Evolutionary conservation across 2,113 vertebrate genomes (phyloP), one percentile per base, ranked within the genome.

Genomic region (Erythrocercus mccallii): DNA sequence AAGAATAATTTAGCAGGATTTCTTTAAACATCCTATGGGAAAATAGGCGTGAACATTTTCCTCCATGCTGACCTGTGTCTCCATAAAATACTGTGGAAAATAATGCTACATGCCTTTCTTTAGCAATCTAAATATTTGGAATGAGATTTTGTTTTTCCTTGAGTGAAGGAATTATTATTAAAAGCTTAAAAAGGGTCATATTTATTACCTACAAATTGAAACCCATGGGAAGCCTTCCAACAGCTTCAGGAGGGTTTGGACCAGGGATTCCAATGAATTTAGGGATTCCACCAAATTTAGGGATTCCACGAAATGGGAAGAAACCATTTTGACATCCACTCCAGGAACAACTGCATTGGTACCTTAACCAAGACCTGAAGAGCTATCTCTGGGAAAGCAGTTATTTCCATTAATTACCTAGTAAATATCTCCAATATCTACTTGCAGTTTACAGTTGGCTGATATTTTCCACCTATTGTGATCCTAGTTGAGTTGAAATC

Each of bases 91-190:
- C 28, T 83, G 80, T 87, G 48, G 76, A 94, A 96, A 95, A 95
- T 80, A 93, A 42, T 77, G 51, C 76, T 48, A 60, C 64, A 16
- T 83, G 81, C 47, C 87, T 89, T 92, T 96, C 80, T 93, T 88
- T 73, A 96, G 58, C 50, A 91, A 78, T 81, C 82, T 85, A 94
- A 95, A 88, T 90, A 95, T 96, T 96, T 94, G 70, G 77, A 93
- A 76, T 56, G 45, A 53, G 47, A 76, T 64, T 95, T 92, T 81
- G 60, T 44, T 92, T 93, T 81, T 65, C 44, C 73, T 85, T 82
- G 44, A 66, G 51, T 47, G 33, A 19, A 83, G 58, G 37, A 94
- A 85, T 90, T 85, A 71, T 83, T 88, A 81, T 78, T 83, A 68
- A 92, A 92, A 90, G 40, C 45, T 88, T 60, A 17, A 74, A 93